A percentile compares a stretch with the other conserved stretches of the same genome.
These are phyloP conservation scores for Neuroscelio doddi DNA, from an alignment of 2,888 invertebrate species.

Conservation along the genomic window DNA sequence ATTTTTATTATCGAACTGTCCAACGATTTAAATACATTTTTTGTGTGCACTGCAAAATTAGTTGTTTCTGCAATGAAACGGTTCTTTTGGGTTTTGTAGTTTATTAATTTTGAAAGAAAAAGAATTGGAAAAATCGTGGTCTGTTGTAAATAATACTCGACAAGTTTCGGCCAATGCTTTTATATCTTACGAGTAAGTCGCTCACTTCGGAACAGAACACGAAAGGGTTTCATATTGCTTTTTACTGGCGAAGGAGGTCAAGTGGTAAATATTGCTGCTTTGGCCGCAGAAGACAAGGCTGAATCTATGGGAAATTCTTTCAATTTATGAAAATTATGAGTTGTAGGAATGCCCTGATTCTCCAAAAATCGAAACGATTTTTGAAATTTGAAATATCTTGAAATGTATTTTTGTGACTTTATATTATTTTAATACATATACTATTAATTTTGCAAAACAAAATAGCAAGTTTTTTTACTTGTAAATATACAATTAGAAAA, in stretches of 20 bases:
- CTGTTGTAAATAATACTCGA: slow-evolving; percentile 4
- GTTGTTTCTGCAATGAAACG: not conserved
- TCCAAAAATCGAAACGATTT: too few relatives aligned
- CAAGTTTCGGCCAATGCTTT: slow-evolving; percentile 4
- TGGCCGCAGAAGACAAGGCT: slow-evolving; percentile 4
- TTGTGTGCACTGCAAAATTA: not conserved
- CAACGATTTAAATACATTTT: slow-evolving; percentile 1
- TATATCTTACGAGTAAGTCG: slow-evolving; percentile 3
- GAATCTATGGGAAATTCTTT: slow-evolving; percentile 1
- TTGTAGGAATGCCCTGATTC: too few relatives aligned
- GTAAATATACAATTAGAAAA: too few relatives aligned
- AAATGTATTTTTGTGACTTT: too few relatives aligned
- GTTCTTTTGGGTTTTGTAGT: too few relatives aligned
- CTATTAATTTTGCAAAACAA: too few relatives aligned
- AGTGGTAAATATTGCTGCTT: slow-evolving; percentile 25
- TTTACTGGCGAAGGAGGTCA: slow-evolving; percentile 24
- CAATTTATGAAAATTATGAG: slow-evolving; percentile 2
- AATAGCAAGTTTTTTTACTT: too few relatives aligned
- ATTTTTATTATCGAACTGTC: slow-evolving; percentile 7
- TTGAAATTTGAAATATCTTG: too few relatives aligned
- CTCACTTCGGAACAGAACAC: slow-evolving; percentile 2
- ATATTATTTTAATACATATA: too few relatives aligned
- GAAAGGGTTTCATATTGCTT: slow-evolving; percentile 24
- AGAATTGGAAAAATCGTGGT: too few relatives aligned
- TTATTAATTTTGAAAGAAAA: too few relatives aligned